These are phyloP conservation scores for Zingel zingel DNA, from an alignment of 2,113 vertebrate genomes.

Conservation along the genomic window DNA sequence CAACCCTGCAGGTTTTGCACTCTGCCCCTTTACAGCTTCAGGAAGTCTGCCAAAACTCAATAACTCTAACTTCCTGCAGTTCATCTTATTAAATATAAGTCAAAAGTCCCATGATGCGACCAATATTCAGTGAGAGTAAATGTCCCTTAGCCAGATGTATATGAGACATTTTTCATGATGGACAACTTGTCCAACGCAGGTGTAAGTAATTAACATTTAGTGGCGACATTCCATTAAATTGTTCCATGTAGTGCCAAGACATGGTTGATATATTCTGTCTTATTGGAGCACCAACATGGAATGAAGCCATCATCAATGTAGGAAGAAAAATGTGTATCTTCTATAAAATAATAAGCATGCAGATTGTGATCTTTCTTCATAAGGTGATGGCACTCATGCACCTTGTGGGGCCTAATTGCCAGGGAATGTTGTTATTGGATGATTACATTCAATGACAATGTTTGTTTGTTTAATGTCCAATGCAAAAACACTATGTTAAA, in stretches of 20 bases:
- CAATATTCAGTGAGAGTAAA: constrained; percentile 39
- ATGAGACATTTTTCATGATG: constrained; percentile 36
- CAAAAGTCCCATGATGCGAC: constrained; percentile 32
- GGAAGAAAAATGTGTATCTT: neutral
- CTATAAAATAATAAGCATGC: neutral
- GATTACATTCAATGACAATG: neutral
- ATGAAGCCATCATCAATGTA: neutral
- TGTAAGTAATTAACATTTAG: constrained; percentile 23
- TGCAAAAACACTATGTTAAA: neutral
- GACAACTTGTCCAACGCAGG: constrained; percentile 26
- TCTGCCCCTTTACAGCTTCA: constrained; percentile 51
- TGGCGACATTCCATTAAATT: neutral
- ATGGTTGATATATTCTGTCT: neutral
- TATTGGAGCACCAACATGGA: neutral
- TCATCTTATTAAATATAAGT: constrained; percentile 62
- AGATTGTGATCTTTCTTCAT: neutral
- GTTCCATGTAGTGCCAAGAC: neutral
- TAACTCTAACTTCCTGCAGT: constrained; percentile 48
- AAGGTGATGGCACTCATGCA: neutral
- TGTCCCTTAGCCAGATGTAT: constrained; percentile 26
- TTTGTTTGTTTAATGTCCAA: neutral
- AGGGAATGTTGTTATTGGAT: neutral
- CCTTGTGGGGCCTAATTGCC: neutral
- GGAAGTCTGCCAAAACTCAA: constrained; percentile 59
- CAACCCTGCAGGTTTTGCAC: constrained; percentile 35